Evolutionary conservation across 2,113 vertebrate species (phyloP).

Genomic region (Rhinoderma darwinii): DNA sequence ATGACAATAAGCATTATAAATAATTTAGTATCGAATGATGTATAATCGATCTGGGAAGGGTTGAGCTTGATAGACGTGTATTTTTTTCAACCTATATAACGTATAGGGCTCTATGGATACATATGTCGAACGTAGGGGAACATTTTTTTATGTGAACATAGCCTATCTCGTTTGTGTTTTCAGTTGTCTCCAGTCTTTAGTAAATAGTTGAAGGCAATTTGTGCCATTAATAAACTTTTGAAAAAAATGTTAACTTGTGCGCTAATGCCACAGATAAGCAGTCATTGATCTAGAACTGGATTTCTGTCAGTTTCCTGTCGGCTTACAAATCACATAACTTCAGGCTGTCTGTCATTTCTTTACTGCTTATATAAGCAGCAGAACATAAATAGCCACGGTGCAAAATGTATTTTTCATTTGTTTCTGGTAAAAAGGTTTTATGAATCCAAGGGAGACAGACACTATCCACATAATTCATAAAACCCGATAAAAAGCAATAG

Average conservation of each 20-base stretch:
- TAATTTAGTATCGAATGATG: no score
- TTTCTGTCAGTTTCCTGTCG: constrained; percentile 31
- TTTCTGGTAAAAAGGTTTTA: neutral
- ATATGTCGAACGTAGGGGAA: no score
- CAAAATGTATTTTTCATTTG: constrained; percentile 25
- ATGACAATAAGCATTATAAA: no score
- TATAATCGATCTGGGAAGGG: no score
- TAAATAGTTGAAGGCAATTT: neutral
- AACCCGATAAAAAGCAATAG: neutral
- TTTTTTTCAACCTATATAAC: no score
- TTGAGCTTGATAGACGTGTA: no score
- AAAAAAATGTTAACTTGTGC: neutral
- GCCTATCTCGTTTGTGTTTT: neutral
- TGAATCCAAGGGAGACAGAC: neutral
- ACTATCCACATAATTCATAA: neutral
- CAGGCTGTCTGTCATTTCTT: constrained; percentile 15
- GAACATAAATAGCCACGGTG: constrained; percentile 24
- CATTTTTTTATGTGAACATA: no score
- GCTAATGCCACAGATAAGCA: constrained; percentile 2
- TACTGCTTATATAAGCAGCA: constrained; percentile 34
- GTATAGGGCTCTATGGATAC: no score
- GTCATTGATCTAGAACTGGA: constrained; percentile 1
- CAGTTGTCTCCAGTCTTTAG: neutral
- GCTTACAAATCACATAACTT: constrained; percentile 39
- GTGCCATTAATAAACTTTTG: neutral